Evolutionary conservation across 2,797 vertebrate species (phyloP), one percentile per base, ranked within the genome.

Genomic region (Esox lucius): DNA sequence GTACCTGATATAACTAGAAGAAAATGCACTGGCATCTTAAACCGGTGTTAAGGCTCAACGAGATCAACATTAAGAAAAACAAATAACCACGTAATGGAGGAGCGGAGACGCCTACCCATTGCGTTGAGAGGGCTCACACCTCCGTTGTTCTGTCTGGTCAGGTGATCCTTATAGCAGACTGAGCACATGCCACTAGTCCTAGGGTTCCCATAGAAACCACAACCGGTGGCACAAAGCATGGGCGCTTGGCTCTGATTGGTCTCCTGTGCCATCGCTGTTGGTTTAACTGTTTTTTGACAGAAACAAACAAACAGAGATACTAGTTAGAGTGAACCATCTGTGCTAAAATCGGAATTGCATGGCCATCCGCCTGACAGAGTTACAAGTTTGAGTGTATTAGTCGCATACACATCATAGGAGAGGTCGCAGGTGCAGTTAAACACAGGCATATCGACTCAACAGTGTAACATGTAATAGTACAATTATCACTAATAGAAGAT

Each of bases 141-240:
- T 66, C 95, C 94, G 74, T 91, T 95, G 90, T 97, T 95, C 85
- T 96, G 96, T 39, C 95, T 90, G 72, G 94, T 94, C 70, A 97
- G 87, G 81, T 95, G 94, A 80, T 97, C 96, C 88, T 96, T 97
- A 48, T 97, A 96, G 91, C 96, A 97, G 68, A 96, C 94, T 0
- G 96, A 97, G 84, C 96, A 97, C 96, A 97, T 97, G 83, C 95
- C 96, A 33, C 94, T 96, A 86, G 95, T 96, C 67, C 95, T 92
- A 48, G 95, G 95, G 90, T 96, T 97, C 82, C 96, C 96, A 22
- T 96, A 97, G 90, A 97, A 97, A 73, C 96, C 96, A 49, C 96
- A 97, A 87, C 96, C 96, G 0, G 90, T 95, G 85, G 95, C 91
- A 70, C 96, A 97, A 78, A 95, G 90, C 89, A 95, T 95, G 71